Evolutionary conservation across 2,113 vertebrate genomes (phyloP).

Genomic region (Zosterops pallidus): DNA sequence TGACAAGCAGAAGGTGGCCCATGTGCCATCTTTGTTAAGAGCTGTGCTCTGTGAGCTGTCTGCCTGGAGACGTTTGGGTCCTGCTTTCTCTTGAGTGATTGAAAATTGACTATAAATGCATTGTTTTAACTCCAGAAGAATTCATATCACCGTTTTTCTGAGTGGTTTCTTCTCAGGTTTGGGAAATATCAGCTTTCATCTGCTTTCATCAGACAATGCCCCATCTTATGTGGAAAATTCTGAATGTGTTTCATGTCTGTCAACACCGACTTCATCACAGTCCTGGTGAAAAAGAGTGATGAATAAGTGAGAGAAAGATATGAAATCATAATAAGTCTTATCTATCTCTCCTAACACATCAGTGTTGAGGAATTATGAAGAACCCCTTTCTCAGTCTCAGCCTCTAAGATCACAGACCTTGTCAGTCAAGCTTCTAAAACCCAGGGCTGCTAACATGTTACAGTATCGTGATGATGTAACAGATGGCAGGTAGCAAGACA

Average conservation of each 20-base stretch:
- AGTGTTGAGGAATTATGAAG: neutral
- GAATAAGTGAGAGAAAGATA: conserved; percentile 16
- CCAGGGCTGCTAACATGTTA: neutral
- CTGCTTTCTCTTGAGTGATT: neutral
- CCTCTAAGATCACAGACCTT: conserved; percentile 5
- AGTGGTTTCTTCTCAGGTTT: neutral
- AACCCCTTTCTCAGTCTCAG: neutral
- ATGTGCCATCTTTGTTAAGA: neutral
- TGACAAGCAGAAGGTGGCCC: neutral
- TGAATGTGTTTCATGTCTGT: neutral
- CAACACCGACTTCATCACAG: neutral
- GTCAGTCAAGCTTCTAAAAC: conserved; percentile 18
- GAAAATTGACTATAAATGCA: neutral
- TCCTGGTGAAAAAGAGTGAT: neutral
- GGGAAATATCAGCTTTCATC: neutral
- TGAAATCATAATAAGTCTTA: neutral
- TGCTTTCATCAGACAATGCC: neutral
- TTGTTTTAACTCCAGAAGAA: neutral
- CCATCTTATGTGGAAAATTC: neutral
- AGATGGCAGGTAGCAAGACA: conserved; percentile 41
- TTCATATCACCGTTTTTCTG: neutral
- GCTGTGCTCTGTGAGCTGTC: neutral
- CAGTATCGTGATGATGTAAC: neutral
- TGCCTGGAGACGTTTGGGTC: neutral
- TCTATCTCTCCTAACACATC: neutral